Evolutionary conservation across 2,888 invertebrate species (phyloP), one percentile per base, ranked within the genome.

Genomic region (Andrena chrysosceles): DNA sequence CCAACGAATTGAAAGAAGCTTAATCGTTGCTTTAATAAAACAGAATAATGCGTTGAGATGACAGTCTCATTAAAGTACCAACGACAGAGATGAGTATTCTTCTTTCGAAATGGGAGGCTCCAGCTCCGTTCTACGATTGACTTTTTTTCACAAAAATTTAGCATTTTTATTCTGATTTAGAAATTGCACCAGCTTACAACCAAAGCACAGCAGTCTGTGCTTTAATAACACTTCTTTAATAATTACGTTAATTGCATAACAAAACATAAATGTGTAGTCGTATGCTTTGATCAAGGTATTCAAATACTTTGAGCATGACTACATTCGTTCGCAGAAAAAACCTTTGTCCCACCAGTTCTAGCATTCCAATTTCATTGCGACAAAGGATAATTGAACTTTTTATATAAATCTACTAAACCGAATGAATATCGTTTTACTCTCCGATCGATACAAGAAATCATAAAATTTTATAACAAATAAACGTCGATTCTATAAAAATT

Each of bases 41-140:
- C 75, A 73, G 72, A 71, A 86, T 71, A 84, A 77, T 76, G 59
- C 64, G 80, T 73, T 63, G 76, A 84, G 81, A 83, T 49, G 79
- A 88, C 86, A 85, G 85, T 85, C 88, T 87, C 83, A 60, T 83
- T 84, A 79, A 83, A 88, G 67, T 88, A 86, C 81, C 78, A 82
- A 86, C 84, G 75, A 83, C 82, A 79, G 76, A 88, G 63, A 82
- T 84, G 80, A 88, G 84, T 85, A 82, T 75, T 73, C 73, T 64
- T 74, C 62, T 35, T 72, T 75, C 54, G 69, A 73, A 68, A 76
- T 49, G 56, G 62, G 68, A 82, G 76, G 48, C 68, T 76, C 64
- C 52, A 75, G 48, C 67, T 84, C 75, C 79, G 49, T 72, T 66
- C 75, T 68, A 82, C 35, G 56, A 77, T 23, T 62, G 48, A 42